Evolutionary conservation across 1,140 invertebrate genomes (phyloP).

Genomic region (Adoxophyes honmai): DNA sequence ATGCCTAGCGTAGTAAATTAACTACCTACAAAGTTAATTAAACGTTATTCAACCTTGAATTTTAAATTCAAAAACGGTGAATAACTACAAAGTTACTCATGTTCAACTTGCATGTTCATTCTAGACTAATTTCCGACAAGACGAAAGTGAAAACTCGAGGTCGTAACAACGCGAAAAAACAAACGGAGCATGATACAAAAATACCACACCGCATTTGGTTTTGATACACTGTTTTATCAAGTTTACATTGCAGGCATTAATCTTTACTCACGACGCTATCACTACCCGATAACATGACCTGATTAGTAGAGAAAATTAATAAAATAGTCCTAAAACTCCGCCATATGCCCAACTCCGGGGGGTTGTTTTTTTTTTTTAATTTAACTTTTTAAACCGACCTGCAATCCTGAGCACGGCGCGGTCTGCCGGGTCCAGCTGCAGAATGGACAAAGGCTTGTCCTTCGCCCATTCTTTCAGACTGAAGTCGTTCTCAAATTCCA

Average conservation of each 20-base stretch:
- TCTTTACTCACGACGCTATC: conserved; percentile 35
- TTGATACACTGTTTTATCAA: conserved; percentile 24
- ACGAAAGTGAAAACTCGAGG: conserved; percentile 34
- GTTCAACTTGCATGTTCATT: conserved; percentile 6
- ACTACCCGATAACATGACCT: conserved; percentile 36
- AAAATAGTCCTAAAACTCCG: neutral
- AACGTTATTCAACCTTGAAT: neutral
- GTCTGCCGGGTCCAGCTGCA: conserved; percentile 96
- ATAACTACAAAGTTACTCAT: conserved; percentile 1
- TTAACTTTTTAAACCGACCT: conserved; percentile 80
- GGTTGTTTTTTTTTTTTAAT: neutral
- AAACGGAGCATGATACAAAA: conserved; percentile 13
- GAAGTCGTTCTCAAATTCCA: conserved; percentile 90
- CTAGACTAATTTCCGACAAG: conserved; percentile 9
- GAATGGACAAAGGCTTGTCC: conserved; percentile 96
- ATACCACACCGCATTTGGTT: conserved; percentile 2
- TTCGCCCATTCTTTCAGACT: conserved; percentile 96
- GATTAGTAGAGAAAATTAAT: conserved; percentile 27
- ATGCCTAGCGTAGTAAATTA: neutral
- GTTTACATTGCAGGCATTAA: conserved; percentile 32
- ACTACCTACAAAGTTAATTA: neutral
- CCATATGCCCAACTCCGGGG: neutral
- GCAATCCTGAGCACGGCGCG: conserved; percentile 96
- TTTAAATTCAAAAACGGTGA: conserved; percentile 11
- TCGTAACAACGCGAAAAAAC: conserved; percentile 21